A percentile compares a stretch with the other conserved stretches of the same genome.
Evolutionary conservation across 1,140 invertebrate genomes (phyloP).

Genomic region (Cyphomyrmex costatus): DNA sequence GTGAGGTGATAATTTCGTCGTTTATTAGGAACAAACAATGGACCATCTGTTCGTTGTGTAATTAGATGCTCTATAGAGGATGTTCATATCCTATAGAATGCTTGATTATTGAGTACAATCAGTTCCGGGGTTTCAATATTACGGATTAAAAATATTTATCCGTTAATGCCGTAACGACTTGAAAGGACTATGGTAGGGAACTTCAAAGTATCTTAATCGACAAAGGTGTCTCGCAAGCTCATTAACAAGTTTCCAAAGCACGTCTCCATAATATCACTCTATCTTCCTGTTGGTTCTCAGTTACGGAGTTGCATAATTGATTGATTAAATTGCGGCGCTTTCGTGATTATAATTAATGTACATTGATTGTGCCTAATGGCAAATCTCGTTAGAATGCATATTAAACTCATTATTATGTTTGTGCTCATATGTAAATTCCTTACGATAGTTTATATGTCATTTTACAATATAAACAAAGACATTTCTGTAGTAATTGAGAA

Average conservation of each 20-base stretch:
- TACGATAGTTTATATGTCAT: not conserved
- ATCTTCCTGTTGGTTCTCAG: constrained; percentile 39
- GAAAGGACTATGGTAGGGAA: not conserved
- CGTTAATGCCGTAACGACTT: constrained; percentile 31
- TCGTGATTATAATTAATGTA: constrained; percentile 68
- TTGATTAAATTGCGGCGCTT: constrained; percentile 71
- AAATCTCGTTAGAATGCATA: constrained; percentile 68
- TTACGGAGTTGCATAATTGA: constrained; percentile 72
- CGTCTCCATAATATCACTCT: constrained; percentile 27
- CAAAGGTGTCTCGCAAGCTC: constrained; percentile 59
- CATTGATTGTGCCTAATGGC: constrained; percentile 64
- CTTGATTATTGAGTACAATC: not conserved
- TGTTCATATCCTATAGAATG: not conserved
- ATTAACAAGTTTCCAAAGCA: constrained; percentile 61
- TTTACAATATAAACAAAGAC: not conserved
- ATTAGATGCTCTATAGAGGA: not conserved
- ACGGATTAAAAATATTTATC: constrained; percentile 34
- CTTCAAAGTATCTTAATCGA: constrained; percentile 54
- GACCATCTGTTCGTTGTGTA: not conserved
- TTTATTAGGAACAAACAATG: not conserved
- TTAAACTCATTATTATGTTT: constrained; percentile 64
- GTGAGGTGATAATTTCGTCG: constrained; percentile 11
- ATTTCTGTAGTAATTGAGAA: not conserved
- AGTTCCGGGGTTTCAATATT: not conserved
- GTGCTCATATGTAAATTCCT: not conserved